Conservation (phyloP, 1,140 invertebrate species). For the Drosophila ercepeae region DNA sequence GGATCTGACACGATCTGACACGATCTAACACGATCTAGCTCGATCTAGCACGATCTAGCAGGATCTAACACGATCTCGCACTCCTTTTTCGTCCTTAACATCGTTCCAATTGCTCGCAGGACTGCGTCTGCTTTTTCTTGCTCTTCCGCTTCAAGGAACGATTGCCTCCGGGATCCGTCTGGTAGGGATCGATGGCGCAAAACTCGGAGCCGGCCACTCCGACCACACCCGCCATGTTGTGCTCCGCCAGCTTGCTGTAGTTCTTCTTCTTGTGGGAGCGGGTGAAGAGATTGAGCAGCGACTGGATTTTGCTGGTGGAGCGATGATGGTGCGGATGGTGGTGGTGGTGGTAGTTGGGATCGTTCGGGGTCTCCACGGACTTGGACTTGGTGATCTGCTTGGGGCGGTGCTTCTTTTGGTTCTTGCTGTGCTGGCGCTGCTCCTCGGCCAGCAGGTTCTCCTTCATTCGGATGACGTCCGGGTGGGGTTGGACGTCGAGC, state of each 20-base stretch:
- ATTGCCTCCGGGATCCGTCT: slow-evolving; percentile 19
- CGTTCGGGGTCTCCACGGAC: slow-evolving; percentile 45
- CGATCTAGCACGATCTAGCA: too few species aligned
- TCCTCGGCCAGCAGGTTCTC: slow-evolving; percentile 47
- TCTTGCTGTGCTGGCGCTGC: slow-evolving; percentile 57
- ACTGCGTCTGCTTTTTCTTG: slow-evolving; percentile 72
- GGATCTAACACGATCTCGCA: background rate
- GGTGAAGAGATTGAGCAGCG: slow-evolving; percentile 60
- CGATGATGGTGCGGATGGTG: slow-evolving; percentile 31
- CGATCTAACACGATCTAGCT: too few species aligned
- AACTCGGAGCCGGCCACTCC: slow-evolving; percentile 34
- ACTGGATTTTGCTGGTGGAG: slow-evolving; percentile 59
- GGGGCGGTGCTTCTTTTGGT: slow-evolving; percentile 48
- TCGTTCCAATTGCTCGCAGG: slow-evolving; percentile 78
- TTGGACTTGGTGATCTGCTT: slow-evolving; percentile 62
- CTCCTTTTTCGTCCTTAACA: too few species aligned
- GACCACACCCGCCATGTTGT: slow-evolving; percentile 31
- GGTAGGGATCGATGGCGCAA: slow-evolving; percentile 63
- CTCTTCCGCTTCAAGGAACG: slow-evolving; percentile 46
- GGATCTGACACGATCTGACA: background rate
- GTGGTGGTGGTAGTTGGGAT: background rate
- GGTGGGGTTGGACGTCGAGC: slow-evolving; percentile 74
- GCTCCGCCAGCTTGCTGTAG: slow-evolving; percentile 72
- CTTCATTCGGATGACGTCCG: slow-evolving; percentile 78
- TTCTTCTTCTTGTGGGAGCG: slow-evolving; percentile 64